Conservation (phyloP, 1,140 invertebrate species). For the Pomacea maculata region DNA sequence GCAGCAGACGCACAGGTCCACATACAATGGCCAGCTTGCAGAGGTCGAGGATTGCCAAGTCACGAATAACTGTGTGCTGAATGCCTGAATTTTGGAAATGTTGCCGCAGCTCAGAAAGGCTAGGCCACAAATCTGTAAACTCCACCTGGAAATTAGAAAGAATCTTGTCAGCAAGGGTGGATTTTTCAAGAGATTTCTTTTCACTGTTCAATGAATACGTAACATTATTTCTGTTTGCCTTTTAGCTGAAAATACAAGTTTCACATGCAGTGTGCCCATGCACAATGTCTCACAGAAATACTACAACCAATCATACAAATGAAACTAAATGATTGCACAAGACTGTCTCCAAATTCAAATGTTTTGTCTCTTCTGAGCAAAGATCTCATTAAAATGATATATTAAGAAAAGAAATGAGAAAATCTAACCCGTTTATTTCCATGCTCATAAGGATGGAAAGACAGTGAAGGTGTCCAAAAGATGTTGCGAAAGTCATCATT, state of each 20-base stretch:
- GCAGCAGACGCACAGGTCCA: conserved; percentile 40
- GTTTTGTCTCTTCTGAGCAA: not conserved
- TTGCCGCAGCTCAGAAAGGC: conserved; percentile 30
- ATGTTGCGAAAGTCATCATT: conserved; percentile 43
- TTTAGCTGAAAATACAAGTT: no score
- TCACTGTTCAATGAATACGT: no score
- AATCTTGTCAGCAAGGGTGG: not conserved
- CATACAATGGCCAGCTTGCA: conserved; percentile 40
- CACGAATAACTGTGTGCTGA: conserved; percentile 36
- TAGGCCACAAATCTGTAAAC: conserved; percentile 44
- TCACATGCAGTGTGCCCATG: no score
- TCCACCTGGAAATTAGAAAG: conserved; percentile 22
- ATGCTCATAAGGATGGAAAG: conserved; percentile 39
- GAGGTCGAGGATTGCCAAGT: conserved; percentile 39
- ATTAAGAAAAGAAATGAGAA: not conserved
- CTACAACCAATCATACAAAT: no score
- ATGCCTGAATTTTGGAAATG: conserved; percentile 36
- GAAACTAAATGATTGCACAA: not conserved
- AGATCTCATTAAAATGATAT: no score
- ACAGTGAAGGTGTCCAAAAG: conserved; percentile 47
- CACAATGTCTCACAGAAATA: no score
- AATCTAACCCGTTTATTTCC: conserved; percentile 25
- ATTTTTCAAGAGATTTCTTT: not conserved
- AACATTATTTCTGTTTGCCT: no score
- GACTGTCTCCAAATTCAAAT: not conserved